Percentiles rank a stretch among this genome's conserved stretches.
Evolutionary conservation across 2,113 vertebrate species (phyloP).

Genomic region (Colossoma macropomum): DNA sequence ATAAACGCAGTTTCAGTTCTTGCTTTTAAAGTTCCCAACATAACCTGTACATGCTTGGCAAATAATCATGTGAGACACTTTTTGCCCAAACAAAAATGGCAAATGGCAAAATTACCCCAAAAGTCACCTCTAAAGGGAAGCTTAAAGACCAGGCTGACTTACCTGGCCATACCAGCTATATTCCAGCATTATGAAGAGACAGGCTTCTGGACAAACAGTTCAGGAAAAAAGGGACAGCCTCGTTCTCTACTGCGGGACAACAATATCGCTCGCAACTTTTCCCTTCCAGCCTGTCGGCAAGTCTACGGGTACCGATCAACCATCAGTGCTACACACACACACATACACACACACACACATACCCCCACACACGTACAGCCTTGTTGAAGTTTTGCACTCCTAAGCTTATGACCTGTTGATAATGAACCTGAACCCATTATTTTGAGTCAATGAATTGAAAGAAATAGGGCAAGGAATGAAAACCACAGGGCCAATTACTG

Average conservation of each 20-base stretch:
- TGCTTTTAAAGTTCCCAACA: not conserved
- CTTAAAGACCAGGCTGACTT: constrained; percentile 70
- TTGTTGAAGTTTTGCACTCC: constrained; percentile 92
- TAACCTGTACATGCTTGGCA: not conserved
- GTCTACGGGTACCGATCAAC: constrained; percentile 61
- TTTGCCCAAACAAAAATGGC: not conserved
- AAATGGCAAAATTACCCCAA: not conserved
- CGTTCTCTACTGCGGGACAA: constrained; percentile 59
- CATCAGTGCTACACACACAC: constrained; percentile 53
- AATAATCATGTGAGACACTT: no score
- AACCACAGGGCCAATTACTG: constrained; percentile 99
- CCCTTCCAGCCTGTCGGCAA: constrained; percentile 63
- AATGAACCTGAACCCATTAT: constrained; percentile 99
- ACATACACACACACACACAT: constrained; percentile 33
- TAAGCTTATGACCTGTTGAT: constrained; percentile 98
- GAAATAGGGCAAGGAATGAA: constrained; percentile 99
- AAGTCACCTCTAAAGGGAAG: not conserved
- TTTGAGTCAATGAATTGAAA: constrained; percentile 99
- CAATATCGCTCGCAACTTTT: constrained; percentile 55
- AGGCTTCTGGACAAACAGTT: constrained; percentile 65
- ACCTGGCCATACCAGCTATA: constrained; percentile 98
- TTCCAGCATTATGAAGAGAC: constrained; percentile 88
- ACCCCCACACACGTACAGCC: constrained; percentile 68
- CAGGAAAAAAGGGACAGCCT: constrained; percentile 43
- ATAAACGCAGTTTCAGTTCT: not conserved